Conservation (phyloP, 2,797 vertebrate genomes). For the Mormyrus hasselquistii region DNA sequence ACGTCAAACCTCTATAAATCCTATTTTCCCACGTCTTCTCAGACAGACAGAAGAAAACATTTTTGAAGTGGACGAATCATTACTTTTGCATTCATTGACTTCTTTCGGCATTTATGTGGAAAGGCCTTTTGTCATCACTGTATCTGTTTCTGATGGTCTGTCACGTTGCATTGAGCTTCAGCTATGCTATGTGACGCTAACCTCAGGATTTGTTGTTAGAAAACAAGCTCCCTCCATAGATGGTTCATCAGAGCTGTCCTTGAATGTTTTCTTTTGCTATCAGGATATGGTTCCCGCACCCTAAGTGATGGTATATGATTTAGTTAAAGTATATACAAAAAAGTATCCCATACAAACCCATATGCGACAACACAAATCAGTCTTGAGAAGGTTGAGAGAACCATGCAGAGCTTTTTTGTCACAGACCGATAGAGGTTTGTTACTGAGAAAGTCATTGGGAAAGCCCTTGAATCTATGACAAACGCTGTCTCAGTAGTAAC, state of each 20-base stretch:
- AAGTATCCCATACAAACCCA: background rate
- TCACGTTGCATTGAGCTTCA: background rate
- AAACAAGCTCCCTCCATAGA: background rate
- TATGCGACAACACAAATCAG: background rate
- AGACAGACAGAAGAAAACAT: background rate
- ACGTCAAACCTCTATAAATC: background rate
- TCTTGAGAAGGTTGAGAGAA: background rate
- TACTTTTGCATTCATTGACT: background rate
- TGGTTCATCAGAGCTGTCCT: background rate
- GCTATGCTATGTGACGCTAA: background rate
- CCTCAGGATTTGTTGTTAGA: background rate
- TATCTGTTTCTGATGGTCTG: background rate
- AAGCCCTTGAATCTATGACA: conserved; percentile 10
- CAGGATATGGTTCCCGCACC: background rate
- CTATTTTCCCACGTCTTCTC: background rate
- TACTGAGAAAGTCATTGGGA: conserved; percentile 8
- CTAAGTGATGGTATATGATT: background rate
- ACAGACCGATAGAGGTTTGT: background rate
- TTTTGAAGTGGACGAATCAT: background rate
- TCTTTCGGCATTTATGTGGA: background rate
- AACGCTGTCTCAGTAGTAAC: conserved; percentile 4
- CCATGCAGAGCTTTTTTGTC: background rate
- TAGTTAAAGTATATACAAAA: background rate
- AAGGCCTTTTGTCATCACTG: background rate
- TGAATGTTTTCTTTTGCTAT: conserved; percentile 19